Conservation (phyloP, 2,113 vertebrate genomes). For the Platycercus adscitus region DNA sequence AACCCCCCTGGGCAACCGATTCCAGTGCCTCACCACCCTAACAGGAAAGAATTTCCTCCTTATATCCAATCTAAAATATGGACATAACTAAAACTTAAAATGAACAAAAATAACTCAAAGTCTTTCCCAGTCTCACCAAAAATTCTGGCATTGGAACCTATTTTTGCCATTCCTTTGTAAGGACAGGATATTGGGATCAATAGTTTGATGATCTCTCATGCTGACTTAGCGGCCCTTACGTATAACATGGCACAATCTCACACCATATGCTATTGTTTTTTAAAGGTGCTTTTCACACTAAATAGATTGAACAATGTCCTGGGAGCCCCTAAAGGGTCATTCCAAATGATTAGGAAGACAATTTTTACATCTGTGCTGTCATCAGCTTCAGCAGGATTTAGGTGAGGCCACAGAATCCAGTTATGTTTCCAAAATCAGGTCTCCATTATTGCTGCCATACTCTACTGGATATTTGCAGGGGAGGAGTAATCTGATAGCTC, state of each 20-base stretch:
- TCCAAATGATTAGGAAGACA: neutral
- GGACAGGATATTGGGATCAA: neutral
- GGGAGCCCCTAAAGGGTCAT: neutral
- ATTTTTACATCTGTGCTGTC: neutral
- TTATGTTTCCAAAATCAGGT: neutral
- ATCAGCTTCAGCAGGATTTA: neutral
- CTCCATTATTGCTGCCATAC: neutral
- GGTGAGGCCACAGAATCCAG: neutral
- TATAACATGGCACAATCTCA: neutral
- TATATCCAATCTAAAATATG: neutral
- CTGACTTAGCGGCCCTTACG: neutral
- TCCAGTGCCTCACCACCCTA: no score
- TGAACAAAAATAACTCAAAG: neutral
- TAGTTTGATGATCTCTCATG: neutral
- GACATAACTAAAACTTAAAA: conserved; percentile 44
- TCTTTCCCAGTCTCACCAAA: neutral
- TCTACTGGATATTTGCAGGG: neutral
- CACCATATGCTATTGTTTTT: neutral
- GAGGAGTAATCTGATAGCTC: neutral
- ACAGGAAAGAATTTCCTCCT: no score
- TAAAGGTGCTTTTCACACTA: neutral
- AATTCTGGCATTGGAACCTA: neutral
- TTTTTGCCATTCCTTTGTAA: neutral
- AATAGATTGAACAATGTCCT: neutral
- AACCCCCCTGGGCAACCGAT: no score